Evolutionary conservation across 2,888 invertebrate genomes (phyloP).

Genomic region (Suillia variegata): DNA sequence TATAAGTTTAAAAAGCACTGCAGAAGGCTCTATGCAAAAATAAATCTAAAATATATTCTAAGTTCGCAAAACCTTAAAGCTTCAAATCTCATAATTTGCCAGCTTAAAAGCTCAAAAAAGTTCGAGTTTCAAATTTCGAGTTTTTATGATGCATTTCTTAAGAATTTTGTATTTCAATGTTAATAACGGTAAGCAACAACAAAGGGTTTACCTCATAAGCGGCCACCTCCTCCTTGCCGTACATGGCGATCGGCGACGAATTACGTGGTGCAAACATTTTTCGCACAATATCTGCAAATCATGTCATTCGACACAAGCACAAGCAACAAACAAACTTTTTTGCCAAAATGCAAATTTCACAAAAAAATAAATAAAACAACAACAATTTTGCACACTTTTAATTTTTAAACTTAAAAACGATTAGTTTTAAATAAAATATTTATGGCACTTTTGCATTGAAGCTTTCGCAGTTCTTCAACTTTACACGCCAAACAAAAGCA

Average conservation of each 20-base stretch:
- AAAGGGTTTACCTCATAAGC: constrained; percentile 62
- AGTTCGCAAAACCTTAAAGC: too few relatives aligned
- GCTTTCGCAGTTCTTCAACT: background rate
- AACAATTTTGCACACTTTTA: background rate
- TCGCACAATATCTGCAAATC: constrained; percentile 15
- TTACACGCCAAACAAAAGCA: too few relatives aligned
- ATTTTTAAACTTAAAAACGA: background rate
- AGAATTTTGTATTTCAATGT: too few relatives aligned
- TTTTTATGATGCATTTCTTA: too few relatives aligned
- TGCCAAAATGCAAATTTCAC: constrained; percentile 1
- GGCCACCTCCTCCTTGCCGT: constrained; percentile 59
- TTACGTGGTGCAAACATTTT: constrained; percentile 62
- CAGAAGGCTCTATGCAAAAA: too few relatives aligned
- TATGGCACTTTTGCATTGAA: constrained; percentile 2
- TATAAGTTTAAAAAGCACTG: too few relatives aligned
- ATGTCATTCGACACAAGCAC: constrained; percentile 4
- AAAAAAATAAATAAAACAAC: constrained; percentile 12
- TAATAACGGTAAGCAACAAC: too few relatives aligned
- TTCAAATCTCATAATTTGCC: too few relatives aligned
- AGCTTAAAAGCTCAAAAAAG: too few relatives aligned
- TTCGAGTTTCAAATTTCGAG: too few relatives aligned
- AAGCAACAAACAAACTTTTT: background rate
- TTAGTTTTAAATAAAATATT: background rate
- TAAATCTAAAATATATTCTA: too few relatives aligned
- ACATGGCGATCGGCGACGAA: constrained; percentile 58